Percentiles rank a stretch among this genome's conserved stretches.
Evolutionary conservation across 2,113 vertebrate genomes (phyloP).

Genomic region (Oncorhynchus mykiss): DNA sequence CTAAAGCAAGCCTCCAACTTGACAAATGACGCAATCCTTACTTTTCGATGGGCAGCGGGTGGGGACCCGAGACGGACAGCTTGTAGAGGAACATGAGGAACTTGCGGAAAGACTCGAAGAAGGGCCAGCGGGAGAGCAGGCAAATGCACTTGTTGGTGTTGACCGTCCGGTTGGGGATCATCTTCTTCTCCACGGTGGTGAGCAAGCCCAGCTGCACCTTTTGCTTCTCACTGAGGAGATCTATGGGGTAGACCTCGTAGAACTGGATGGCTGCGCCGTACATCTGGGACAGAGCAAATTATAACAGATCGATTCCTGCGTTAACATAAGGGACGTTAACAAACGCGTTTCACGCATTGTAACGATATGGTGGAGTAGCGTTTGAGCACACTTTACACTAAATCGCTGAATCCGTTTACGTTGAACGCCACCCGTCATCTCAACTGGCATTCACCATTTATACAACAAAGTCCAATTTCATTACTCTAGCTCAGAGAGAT

Average conservation of each 20-base stretch:
- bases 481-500: too few species aligned
- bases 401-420: too few species aligned
- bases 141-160: constrained; percentile 98
- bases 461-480: too few species aligned
- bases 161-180: constrained; percentile 84
- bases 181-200: constrained; percentile 87
- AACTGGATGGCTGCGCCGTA: constrained; percentile 98
- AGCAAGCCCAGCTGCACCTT: constrained; percentile 89
- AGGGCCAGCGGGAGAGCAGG: constrained; percentile 97
- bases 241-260: constrained; percentile 86
- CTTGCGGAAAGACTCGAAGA: constrained; percentile 93
- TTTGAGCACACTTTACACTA: too few species aligned
- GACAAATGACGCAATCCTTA: constrained; percentile 56
- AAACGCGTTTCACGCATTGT: neutral
- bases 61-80: constrained; percentile 92
- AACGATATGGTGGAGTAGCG: too few species aligned
- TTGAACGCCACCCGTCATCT: too few species aligned
- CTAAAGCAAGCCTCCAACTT: neutral
- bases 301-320: neutral
- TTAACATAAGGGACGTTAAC: neutral
- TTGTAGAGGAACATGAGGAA: constrained; percentile 98
- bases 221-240: constrained; percentile 89
- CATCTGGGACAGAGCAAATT: constrained; percentile 73
- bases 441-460: too few species aligned
- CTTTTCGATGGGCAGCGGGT: constrained; percentile 98